These are phyloP conservation scores for Omphaloscelis lunosa DNA, from an alignment of 2,888 invertebrate genomes.

Conservation along the genomic window DNA sequence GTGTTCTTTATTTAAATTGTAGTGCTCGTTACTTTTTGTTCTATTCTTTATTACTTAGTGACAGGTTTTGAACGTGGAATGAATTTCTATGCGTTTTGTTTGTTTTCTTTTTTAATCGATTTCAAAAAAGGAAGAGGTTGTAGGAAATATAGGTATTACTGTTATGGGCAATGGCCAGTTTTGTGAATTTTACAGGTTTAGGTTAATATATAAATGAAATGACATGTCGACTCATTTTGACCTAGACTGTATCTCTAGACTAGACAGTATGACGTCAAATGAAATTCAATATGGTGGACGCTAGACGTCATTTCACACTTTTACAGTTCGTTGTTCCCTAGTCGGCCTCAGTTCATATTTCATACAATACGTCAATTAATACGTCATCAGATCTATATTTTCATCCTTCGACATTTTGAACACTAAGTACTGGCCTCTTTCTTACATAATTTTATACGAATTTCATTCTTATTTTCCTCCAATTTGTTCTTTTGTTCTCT, in stretches of 20 bases:
- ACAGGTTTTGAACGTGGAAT: conserved; percentile 19
- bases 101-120: background rate
- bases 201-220: background rate
- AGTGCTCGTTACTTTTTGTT: conserved; percentile 21
- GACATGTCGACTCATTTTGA: background rate
- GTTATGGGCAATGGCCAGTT: background rate
- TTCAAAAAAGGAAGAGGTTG: no score
- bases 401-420: background rate
- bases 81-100: background rate
- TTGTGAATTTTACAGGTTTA: background rate
- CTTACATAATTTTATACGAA: background rate
- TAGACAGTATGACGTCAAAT: conserved; percentile 37
- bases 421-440: background rate
- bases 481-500: background rate
- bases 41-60: background rate
- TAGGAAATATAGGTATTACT: background rate
- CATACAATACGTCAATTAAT: conserved; percentile 18
- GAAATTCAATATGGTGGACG: conserved; percentile 37
- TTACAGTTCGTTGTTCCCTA: conserved; percentile 29
- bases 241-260: conserved; percentile 23
- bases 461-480: background rate
- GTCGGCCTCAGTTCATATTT: conserved; percentile 26
- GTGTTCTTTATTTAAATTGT: conserved; percentile 42
- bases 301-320: conserved; percentile 54
- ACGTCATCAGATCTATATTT: conserved; percentile 23